Base-by-base conservation (phyloP, 2,888 invertebrate species). In the Ctena decussata region DNA sequence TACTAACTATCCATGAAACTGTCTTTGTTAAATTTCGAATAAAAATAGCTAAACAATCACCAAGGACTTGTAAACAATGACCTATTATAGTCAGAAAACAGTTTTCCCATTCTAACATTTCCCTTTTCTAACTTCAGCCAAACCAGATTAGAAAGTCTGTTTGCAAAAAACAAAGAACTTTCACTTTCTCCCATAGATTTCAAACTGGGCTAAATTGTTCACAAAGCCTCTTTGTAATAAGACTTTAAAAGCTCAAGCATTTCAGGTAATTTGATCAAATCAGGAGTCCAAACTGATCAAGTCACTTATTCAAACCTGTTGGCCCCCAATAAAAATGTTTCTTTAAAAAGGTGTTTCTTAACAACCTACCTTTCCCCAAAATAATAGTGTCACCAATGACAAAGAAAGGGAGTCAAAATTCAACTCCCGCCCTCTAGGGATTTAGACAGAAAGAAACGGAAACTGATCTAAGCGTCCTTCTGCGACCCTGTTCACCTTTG, bases 401-500 rank as follows among this genome's bases (percentile, higher is more conserved):
- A 65, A 65, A 65, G 65, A 65, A 65, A 65, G 35, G 65, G 65
- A 65, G 11, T 65, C 65, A 65, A 35, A 65, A 65, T 35, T 65
- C 65, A 65, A 27, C 65, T 24, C 21, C 65, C 65, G 65, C 65
- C 65, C 65, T 65, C 18, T 21, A 35, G 65, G 65, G 65, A 5
- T 65, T 30, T 65, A 65, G 15, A 65, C 30, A 65, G 65, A 65
- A 65, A 65, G 30, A 24, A 35, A 65, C 35, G 18, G 65, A 65
- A 65, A 65, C 15, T 65, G 65, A 65, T 65, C 32, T 35, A 6
- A 35, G 18, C 35, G 35, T 65, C 18, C 24, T 32, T 18, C 21
- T 35, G 21, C 65, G 35, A 27, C 65, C 65, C 24, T 35, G 32
- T 18, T 30, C 11, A 27, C 32, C 30, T 30, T 30, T 6, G 35